A percentile compares a stretch with the other conserved stretches of the same genome.
Evolutionary conservation across 2,113 vertebrate species (phyloP).

Genomic region (Rhynchomys soricoides): DNA sequence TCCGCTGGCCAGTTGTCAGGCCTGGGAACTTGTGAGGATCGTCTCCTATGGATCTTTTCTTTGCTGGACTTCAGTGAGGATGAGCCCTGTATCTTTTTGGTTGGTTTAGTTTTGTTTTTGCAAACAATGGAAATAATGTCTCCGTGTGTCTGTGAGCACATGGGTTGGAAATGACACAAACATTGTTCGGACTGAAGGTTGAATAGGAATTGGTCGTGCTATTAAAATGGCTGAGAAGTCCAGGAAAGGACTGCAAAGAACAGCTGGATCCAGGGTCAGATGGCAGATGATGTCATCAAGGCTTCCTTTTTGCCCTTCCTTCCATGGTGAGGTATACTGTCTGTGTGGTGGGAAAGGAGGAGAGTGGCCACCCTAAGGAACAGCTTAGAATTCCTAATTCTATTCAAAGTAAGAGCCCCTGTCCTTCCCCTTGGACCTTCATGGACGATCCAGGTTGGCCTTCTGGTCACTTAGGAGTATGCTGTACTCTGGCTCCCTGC

Average conservation of each 20-base stretch:
- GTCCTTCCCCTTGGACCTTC: background rate
- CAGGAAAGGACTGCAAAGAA: background rate
- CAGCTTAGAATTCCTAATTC: background rate
- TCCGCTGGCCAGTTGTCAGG: accelerated
- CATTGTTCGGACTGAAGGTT: background rate
- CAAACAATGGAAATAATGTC: background rate
- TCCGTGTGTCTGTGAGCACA: background rate
- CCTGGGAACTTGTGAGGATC: background rate
- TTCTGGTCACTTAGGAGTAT: background rate
- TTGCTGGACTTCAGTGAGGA: background rate
- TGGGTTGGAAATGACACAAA: background rate
- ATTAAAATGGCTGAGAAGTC: background rate
- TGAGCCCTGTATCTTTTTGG: background rate
- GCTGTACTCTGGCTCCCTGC: background rate
- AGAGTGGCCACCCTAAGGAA: background rate
- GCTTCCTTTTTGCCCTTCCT: accelerated
- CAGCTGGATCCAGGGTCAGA: background rate
- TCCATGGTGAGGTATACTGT: background rate
- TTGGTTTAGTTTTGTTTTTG: background rate
- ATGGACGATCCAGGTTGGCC: background rate
- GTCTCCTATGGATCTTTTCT: background rate
- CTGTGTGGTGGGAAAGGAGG: background rate
- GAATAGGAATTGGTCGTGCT: background rate
- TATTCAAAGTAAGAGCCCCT: background rate
- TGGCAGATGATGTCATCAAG: accelerated